Base-by-base conservation (phyloP, 2,888 invertebrate species). In the Andrena bucephala region DNA sequence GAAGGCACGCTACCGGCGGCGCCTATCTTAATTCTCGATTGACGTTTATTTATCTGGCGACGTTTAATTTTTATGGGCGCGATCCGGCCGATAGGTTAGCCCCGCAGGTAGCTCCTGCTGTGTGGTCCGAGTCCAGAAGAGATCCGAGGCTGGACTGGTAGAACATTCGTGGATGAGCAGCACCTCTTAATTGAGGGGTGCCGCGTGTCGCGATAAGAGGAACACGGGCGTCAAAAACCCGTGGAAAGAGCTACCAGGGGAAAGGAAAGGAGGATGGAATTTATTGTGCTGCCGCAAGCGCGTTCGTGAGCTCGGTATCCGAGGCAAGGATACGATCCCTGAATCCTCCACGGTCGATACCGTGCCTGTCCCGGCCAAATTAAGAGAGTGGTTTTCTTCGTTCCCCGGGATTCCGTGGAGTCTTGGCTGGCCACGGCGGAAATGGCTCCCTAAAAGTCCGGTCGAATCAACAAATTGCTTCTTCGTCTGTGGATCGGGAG, bases 11-110 rank as follows among this genome's bases (percentile, higher is more conserved):
- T 88, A 88, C 87, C 71, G 86, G 80, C 89, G 87, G 83, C 85
- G 89, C 92, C 92, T 92, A 92, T 93, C 93, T 92, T 92, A 92
- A 93, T 93, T 93, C 91, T 89, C 92, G 90, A 92, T 92, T 92
- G 93, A 92, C 93, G 92, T 93, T 93, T 93, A 93, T 93, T 93
- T 94, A 93, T 94, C 93, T 93, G 92, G 89, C 91, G 92, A 90
- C 92, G 91, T 92, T 93, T 93, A 93, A 93, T 93, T 93, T 93
- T 93, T 93, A 93, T 92, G 92, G 91, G 89, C 92, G 89, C 92
- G 93, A 93, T 93, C 90, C 81, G 84, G 84, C 88, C 90, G 93
- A 93, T 93, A 93, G 92, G 84, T 85, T 83, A 85, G 80, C 57
- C 83, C n/a, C 83, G 87, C 88, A 93, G 93, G 93, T 93, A 93